Base-by-base conservation (phyloP, 2,888 invertebrate species). In the Zaprionus obscuricornis region DNA sequence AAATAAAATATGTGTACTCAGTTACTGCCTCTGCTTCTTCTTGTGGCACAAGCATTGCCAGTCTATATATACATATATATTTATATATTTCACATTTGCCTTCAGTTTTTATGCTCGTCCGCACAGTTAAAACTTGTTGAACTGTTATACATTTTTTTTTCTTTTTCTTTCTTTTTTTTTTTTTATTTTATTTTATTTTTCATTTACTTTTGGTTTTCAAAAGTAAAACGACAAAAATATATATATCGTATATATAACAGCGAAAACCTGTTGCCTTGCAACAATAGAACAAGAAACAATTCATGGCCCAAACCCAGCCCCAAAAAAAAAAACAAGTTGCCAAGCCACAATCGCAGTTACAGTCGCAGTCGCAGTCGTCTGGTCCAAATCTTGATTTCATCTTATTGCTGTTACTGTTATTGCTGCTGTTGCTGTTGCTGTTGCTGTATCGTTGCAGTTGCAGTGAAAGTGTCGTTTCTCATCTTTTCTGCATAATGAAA, bases 391-490 rank as follows among this genome's bases (percentile, higher is more conserved):
- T n/a, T n/a, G n/a, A n/a, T n/a, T n/a, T n/a, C n/a, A n/a, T 2
- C 3, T 3, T 22, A 3, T 29, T 29, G 29, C 14, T 7, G 13
- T 14, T 6, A 18, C 16, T 6, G 51, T 33, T 54, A 24, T 26
- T 11, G 33, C 42, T 14, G 17, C 11, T 36, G 18, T 46, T 58
- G 46, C 57, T 57, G 57, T 10, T 24, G 7, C 42, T 40, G 47
- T 11, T n/a, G 56, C 45, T n/a, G n/a, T n/a, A n/a, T n/a, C 42
- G 36, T 37, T 47, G 37, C 52, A 49, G 36, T 62, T 66, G 70
- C 70, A 82, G 81, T 82, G 81, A 82, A 82, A 82, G 81, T 82
- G 74, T 74, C 75, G 74, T 81, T 81, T 77, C 71, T 84, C 74
- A 81, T 84, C 60, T 62, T 45, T 67, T 59, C 64, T 63, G 60